Evolutionary conservation across 2,888 invertebrate species (phyloP).

Genomic region (Eledona agricola): DNA sequence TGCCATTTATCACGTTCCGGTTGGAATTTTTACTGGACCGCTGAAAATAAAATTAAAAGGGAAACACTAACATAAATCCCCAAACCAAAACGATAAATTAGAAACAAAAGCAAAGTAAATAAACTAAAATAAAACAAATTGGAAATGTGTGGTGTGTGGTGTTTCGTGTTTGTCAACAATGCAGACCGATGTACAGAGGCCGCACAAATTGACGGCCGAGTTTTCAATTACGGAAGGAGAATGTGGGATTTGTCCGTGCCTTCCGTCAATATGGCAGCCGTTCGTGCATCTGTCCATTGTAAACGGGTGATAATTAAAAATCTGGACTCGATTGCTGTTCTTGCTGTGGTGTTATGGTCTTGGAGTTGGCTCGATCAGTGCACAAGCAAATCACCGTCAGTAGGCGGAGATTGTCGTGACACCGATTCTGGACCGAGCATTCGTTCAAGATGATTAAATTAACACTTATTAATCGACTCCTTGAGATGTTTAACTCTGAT

Average conservation of each 20-base stretch:
- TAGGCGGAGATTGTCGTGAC: too few species aligned
- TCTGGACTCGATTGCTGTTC: too few species aligned
- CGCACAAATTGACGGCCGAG: conserved; percentile 11
- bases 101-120: conserved; percentile 24
- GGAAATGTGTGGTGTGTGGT: conserved; percentile 20
- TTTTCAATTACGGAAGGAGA: conserved; percentile 11
- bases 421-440: too few species aligned
- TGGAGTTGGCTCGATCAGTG: too few species aligned
- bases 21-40: conserved; percentile 16
- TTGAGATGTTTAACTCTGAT: too few species aligned
- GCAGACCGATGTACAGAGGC: conserved; percentile 10
- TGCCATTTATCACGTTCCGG: background rate
- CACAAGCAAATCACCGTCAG: too few species aligned
- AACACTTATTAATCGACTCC: too few species aligned
- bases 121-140: too few species aligned
- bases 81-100: conserved; percentile 19
- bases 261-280: conserved; percentile 11
- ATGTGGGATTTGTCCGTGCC: background rate
- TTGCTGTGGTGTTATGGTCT: too few species aligned
- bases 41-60: conserved; percentile 13
- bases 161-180: conserved; percentile 14
- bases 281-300: conserved; percentile 20
- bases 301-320: too few species aligned
- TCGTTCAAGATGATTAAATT: too few species aligned
- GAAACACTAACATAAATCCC: conserved; percentile 15